Conservation (phyloP, 2,888 invertebrate species). For the Xylocampa areola region DNA sequence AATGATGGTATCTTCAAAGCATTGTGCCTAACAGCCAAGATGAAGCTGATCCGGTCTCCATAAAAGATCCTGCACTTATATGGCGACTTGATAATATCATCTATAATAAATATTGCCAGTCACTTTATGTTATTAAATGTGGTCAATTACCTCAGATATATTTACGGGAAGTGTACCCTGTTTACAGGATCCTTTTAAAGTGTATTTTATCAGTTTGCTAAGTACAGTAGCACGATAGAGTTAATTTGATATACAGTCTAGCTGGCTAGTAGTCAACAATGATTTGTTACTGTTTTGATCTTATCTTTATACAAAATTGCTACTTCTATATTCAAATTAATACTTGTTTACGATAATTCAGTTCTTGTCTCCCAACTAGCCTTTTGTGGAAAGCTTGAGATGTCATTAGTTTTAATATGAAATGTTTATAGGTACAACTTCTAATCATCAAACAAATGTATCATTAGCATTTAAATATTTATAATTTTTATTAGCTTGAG, state of each 20-base stretch:
- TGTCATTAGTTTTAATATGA: background rate
- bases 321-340: conserved; percentile 9
- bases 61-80: conserved; percentile 62
- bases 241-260: conserved; percentile 38
- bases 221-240: conserved; percentile 32
- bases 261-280: background rate
- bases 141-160: conserved; percentile 45
- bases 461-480: background rate
- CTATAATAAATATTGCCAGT: conserved; percentile 58
- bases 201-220: conserved; percentile 35
- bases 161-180: conserved; percentile 34
- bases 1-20: conserved; percentile 33
- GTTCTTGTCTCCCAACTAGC: background rate
- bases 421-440: background rate
- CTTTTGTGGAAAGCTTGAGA: background rate
- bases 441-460: background rate
- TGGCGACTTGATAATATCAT: conserved; percentile 66
- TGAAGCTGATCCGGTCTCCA: conserved; percentile 39
- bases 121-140: conserved; percentile 50
- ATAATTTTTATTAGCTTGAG: conserved; percentile 16
- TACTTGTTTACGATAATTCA: background rate
- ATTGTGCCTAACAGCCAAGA: conserved; percentile 36
- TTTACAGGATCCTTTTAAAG: conserved; percentile 31
- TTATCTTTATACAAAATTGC: conserved; percentile 29
- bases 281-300: conserved; percentile 27